Evolutionary conservation across 92 coral and sea anemone genomes (phyloP).

Genomic region (Epizoanthus scotinus): DNA sequence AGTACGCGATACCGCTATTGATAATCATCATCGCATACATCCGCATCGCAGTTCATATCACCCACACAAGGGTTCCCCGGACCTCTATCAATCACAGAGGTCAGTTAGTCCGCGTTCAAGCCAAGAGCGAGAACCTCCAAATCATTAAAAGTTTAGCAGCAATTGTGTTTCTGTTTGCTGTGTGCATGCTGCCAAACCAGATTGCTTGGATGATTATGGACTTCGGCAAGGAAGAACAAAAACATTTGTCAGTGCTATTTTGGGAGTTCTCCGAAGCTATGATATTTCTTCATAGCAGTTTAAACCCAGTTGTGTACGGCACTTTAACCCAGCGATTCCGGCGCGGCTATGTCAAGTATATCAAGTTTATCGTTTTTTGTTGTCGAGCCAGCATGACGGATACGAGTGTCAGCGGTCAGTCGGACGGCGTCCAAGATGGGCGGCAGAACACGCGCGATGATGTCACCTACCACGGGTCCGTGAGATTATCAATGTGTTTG

Average conservation of each 20-base stretch:
- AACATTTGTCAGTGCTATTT: conserved; percentile 69
- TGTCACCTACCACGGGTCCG: not conserved
- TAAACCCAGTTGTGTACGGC: conserved; percentile 87
- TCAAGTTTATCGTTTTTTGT: conserved; percentile 59
- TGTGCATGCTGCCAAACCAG: conserved; percentile 87
- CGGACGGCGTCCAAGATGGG: not conserved
- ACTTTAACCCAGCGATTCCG: conserved; percentile 86
- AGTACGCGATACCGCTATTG: conserved; percentile 78
- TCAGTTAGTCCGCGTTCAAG: conserved; percentile 59
- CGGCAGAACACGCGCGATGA: not conserved
- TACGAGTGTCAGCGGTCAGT: not conserved
- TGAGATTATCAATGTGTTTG: not conserved
- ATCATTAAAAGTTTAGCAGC: conserved; percentile 84
- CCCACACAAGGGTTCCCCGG: conserved; percentile 60
- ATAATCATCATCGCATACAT: conserved; percentile 77
- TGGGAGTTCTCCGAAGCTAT: conserved; percentile 83
- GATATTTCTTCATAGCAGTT: conserved; percentile 80
- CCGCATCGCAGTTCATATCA: conserved; percentile 61
- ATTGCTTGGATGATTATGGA: conserved; percentile 92
- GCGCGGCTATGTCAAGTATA: conserved; percentile 68
- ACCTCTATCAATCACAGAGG: conserved; percentile 72
- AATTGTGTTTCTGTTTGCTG: conserved; percentile 75
- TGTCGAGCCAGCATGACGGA: conserved; percentile 8
- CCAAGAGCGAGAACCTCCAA: conserved; percentile 69
- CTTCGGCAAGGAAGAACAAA: conserved; percentile 73